Evolutionary conservation across 2,888 invertebrate genomes (phyloP).

Genomic region (Tineola bisselliella): DNA sequence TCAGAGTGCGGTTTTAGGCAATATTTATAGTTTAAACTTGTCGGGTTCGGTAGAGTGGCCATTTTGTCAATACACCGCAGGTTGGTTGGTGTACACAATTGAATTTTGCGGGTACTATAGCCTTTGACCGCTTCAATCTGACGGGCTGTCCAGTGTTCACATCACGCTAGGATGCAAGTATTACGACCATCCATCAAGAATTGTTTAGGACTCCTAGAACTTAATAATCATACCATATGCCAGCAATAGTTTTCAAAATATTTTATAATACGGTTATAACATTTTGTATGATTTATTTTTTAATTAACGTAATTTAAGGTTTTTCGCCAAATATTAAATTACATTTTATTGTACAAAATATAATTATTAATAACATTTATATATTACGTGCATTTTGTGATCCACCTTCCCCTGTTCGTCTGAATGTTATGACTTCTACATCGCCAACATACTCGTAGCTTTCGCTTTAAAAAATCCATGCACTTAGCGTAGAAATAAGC

Average conservation of each 20-base stretch:
- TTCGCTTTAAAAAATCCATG: constrained; percentile 65
- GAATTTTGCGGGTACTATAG: constrained; percentile 17
- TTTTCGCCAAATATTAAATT: too few relatives aligned
- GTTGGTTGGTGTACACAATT: constrained; percentile 17
- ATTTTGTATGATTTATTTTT: too few relatives aligned
- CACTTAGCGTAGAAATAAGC: constrained; percentile 66
- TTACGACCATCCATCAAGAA: background rate
- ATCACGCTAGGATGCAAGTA: constrained; percentile 1
- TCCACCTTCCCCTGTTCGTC: background rate
- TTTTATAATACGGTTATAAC: too few relatives aligned
- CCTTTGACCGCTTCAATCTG: constrained; percentile 18
- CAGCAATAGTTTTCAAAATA: too few relatives aligned
- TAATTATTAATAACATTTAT: too few relatives aligned
- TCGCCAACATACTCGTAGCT: constrained; percentile 27
- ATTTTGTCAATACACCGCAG: constrained; percentile 11
- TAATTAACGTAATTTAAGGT: too few relatives aligned
- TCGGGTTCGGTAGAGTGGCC: constrained; percentile 5
- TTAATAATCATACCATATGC: too few relatives aligned
- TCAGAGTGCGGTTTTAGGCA: background rate
- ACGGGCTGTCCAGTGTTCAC: background rate
- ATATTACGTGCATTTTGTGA: background rate
- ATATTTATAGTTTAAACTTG: background rate
- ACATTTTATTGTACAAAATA: too few relatives aligned
- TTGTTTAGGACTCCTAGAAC: background rate
- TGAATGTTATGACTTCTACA: background rate